phyloP scores from a whole-genome alignment of 2,797 vertebrate species.

The Rhabdomys pumilio region DNA sequence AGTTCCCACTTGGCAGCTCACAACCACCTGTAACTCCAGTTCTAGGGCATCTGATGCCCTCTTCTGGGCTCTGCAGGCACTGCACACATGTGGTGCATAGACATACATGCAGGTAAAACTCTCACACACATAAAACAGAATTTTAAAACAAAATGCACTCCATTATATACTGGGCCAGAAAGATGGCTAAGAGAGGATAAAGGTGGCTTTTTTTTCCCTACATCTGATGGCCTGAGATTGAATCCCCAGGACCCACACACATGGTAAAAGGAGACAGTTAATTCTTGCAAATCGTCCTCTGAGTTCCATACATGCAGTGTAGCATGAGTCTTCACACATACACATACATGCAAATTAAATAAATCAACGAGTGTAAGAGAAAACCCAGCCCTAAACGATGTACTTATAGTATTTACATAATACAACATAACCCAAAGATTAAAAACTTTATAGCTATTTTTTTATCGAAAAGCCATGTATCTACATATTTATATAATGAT shows the following conservation, averaged over 20 bases:
- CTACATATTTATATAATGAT: not conserved
- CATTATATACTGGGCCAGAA: not conserved
- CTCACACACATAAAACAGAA: not conserved
- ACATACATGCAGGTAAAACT: not conserved
- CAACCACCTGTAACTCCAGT: not conserved
- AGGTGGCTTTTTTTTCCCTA: not conserved
- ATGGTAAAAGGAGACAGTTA: not conserved
- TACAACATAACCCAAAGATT: slow-evolving; percentile 42
- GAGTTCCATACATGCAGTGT: not conserved
- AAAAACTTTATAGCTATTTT: slow-evolving; percentile 35
- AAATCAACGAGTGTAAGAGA: not conserved
- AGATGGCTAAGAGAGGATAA: not conserved
- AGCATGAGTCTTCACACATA: not conserved
- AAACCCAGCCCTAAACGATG: not conserved
- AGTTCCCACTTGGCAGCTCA: not conserved
- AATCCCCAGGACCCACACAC: not conserved
- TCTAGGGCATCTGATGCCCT: not conserved
- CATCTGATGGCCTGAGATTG: not conserved
- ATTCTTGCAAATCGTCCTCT: not conserved
- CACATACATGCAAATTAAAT: not conserved
- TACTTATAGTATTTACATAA: slow-evolving; percentile 17
- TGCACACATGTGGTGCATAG: not conserved
- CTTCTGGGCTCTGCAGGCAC: not conserved
- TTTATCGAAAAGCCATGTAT: not conserved
- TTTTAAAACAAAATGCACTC: not conserved